phyloP scores from a whole-genome alignment of 2,888 invertebrate species.

The Spodoptera littoralis region DNA sequence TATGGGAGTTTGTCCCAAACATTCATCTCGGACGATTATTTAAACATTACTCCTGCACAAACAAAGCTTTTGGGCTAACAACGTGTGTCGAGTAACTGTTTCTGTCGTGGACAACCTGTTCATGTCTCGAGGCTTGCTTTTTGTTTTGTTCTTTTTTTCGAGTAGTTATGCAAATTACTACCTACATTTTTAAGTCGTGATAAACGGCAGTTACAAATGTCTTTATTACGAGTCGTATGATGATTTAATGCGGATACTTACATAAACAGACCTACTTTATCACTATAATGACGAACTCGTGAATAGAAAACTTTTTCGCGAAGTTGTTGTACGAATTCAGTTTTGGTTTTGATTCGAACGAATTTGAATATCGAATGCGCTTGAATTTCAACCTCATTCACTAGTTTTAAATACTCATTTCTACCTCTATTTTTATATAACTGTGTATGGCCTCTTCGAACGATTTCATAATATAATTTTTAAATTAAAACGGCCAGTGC shows the following conservation, averaged over 20 bases:
- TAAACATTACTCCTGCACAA: conserved; percentile 47
- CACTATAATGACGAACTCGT: conserved; percentile 46
- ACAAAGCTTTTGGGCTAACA: conserved; percentile 62
- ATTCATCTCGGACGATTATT: conserved; percentile 43
- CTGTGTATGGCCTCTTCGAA: not conserved
- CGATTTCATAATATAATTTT: conserved; percentile 3
- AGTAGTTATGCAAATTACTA: conserved; percentile 19
- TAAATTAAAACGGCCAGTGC: conserved; percentile 14
- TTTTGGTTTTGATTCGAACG: conserved; percentile 56
- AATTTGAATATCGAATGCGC: conserved; percentile 61
- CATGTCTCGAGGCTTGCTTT: conserved; percentile 48
- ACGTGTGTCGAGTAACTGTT: conserved; percentile 80
- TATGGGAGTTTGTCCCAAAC: conserved; percentile 18
- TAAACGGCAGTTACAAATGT: conserved; percentile 6
- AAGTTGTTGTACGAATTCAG: conserved; percentile 52
- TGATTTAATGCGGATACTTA: conserved; percentile 16
- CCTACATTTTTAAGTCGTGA: conserved; percentile 7
- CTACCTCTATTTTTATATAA: conserved; percentile 42
- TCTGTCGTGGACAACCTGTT: conserved; percentile 77
- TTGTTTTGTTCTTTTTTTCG: conserved; percentile 31
- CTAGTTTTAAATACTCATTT: conserved; percentile 56
- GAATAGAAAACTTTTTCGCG: conserved; percentile 62
- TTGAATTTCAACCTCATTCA: conserved; percentile 59
- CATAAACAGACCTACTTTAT: conserved; percentile 35
- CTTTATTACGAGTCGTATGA: conserved; percentile 1